Conservation (phyloP, 2,113 vertebrate species). For the Alethe castanea region DNA sequence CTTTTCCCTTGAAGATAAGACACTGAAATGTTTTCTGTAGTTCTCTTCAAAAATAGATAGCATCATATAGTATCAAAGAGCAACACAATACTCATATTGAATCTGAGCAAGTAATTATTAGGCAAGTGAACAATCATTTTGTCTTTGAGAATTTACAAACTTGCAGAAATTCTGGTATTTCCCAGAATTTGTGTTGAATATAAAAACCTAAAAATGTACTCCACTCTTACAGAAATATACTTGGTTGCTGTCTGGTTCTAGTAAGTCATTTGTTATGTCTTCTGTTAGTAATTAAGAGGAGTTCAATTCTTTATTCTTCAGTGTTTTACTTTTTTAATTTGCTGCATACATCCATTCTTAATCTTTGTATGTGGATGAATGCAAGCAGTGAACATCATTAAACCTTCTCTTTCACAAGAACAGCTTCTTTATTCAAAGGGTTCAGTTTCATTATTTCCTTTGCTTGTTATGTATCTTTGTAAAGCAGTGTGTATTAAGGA, state of each 20-base stretch:
- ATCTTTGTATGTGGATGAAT: neutral
- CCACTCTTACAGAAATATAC: neutral
- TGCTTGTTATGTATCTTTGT: neutral
- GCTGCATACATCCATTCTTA: neutral
- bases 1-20: neutral
- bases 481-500: neutral
- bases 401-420: neutral
- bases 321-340: neutral
- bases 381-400: neutral
- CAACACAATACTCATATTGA: neutral
- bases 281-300: neutral
- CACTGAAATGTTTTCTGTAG: neutral
- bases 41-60: neutral
- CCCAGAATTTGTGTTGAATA: neutral
- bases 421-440: neutral
- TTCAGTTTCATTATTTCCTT: neutral
- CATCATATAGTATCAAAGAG: neutral
- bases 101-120: neutral
- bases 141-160: neutral
- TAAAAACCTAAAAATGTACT: neutral
- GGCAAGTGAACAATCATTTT: neutral
- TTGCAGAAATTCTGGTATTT: neutral
- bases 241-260: neutral
- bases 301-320: neutral
- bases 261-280: neutral